Evolutionary conservation across 2,113 vertebrate genomes (phyloP), one percentile per base, ranked within the genome.

Genomic region (Amblyornis subalaris): DNA sequence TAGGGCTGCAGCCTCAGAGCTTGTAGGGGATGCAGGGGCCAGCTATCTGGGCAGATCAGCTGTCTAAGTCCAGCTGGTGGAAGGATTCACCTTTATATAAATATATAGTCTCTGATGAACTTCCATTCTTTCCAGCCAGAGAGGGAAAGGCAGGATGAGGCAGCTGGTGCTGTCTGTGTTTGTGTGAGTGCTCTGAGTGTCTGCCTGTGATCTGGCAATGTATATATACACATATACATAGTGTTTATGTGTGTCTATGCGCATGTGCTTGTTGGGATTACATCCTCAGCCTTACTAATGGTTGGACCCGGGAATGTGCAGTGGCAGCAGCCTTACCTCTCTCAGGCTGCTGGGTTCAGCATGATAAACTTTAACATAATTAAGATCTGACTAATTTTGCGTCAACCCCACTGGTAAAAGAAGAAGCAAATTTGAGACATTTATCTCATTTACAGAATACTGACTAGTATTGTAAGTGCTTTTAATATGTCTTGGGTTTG

Each of bases 221-320:
- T 21, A 11, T 33, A 24, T 2, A 38, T 3, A 26, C 3, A 64
- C 7, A 51, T 3, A 25, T 9, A 42, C 6, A 45, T 35, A 1
- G 2, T 5, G 12, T 26, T 11, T 8, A 5, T 6, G 4, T 18
- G 18, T 80, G 33, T 47, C 50, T 26, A 0, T 28, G 33, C 42
- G 36, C 2, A 1, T 2, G 3, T 35, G 35, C 23, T 45, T 71
- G 20, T 66, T 85, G 55, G 10, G 35, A 45, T 28, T 26, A 36
- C 13, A 38, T 14, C 66, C 64, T 42, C 48, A 79, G 58, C 48
- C 35, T 47, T 0, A 1, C 8, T 14, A 67, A 42, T 9, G 33
- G 17, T 1, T 60, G 48, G 29, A 75, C 4, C 40, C 55, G 38
- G 64, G 20, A 47, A 91, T 1, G 0, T 45, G 66, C 42, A 66